Evolutionary conservation across 1,140 invertebrate species (phyloP).

Genomic region (Eriosoma lanigerum): DNA sequence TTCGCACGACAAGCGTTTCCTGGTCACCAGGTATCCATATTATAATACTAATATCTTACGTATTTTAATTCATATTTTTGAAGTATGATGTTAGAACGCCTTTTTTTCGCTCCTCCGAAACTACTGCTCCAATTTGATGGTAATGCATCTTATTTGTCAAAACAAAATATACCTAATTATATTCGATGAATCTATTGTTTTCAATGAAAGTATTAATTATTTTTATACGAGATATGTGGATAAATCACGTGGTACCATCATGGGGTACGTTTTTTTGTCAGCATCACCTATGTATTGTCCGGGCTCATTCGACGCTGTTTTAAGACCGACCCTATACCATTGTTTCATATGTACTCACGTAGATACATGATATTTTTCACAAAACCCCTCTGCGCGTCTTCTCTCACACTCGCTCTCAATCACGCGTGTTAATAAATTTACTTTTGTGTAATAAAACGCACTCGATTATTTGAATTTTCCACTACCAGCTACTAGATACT

Average conservation of each 20-base stretch:
- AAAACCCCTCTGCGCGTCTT: constrained; percentile 13
- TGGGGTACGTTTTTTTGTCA: constrained; percentile 43
- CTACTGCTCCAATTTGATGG: too few relatives aligned
- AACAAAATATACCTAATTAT: not conserved
- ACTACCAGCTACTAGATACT: not conserved
- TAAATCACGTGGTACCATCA: constrained; percentile 42
- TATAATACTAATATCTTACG: too few relatives aligned
- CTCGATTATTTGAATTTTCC: constrained; percentile 1
- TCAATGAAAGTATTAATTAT: not conserved
- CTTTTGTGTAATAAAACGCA: constrained; percentile 47
- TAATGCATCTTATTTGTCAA: not conserved
- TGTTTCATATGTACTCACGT: not conserved
- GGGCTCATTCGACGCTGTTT: constrained; percentile 7
- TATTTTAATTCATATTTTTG: too few relatives aligned
- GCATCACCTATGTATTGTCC: not conserved
- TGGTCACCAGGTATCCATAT: too few relatives aligned
- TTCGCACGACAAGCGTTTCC: too few relatives aligned
- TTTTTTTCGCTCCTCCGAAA: not conserved
- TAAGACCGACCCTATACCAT: constrained; percentile 1
- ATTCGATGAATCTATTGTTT: constrained; percentile 43
- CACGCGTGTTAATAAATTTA: constrained; percentile 21
- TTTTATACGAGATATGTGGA: not conserved
- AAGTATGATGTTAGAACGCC: not conserved
- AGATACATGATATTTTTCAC: constrained; percentile 22
- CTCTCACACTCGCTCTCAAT: too few relatives aligned